These are phyloP conservation scores for Characodon lateralis DNA, from an alignment of 2,797 vertebrate species.

Conservation along the genomic window DNA sequence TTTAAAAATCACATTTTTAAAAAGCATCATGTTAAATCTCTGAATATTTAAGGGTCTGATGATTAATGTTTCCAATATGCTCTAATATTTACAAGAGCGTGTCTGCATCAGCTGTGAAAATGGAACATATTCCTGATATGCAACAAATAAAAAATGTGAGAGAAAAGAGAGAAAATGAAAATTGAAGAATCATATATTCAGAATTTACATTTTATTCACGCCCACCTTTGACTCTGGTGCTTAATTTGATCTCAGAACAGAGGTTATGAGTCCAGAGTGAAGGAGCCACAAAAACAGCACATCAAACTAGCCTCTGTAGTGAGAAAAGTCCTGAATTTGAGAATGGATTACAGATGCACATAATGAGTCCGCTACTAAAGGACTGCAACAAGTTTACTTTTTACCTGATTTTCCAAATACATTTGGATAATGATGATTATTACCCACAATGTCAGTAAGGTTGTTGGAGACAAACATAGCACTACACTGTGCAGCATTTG, in stretches of 20 bases:
- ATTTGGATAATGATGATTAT: background rate
- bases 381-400: background rate
- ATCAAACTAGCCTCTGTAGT: background rate
- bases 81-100: too few relatives aligned
- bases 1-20: background rate
- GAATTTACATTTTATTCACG: conserved; percentile 18
- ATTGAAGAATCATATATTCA: background rate
- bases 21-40: background rate
- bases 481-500: background rate
- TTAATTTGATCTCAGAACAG: conserved; percentile 22
- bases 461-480: background rate
- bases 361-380: background rate
- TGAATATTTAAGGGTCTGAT: background rate
- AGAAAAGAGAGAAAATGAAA: conserved; percentile 4
- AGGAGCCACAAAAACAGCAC: background rate
- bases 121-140: too few relatives aligned
- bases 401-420: background rate
- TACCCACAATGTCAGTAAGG: background rate
- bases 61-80: background rate
- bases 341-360: background rate
- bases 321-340: background rate
- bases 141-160: too few relatives aligned
- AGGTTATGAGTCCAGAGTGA: conserved; percentile 1
- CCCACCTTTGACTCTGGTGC: conserved; percentile 5
- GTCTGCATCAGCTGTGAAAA: too few relatives aligned